Conservation (phyloP, 2,113 vertebrate genomes). For the Zosterops borbonicus region DNA sequence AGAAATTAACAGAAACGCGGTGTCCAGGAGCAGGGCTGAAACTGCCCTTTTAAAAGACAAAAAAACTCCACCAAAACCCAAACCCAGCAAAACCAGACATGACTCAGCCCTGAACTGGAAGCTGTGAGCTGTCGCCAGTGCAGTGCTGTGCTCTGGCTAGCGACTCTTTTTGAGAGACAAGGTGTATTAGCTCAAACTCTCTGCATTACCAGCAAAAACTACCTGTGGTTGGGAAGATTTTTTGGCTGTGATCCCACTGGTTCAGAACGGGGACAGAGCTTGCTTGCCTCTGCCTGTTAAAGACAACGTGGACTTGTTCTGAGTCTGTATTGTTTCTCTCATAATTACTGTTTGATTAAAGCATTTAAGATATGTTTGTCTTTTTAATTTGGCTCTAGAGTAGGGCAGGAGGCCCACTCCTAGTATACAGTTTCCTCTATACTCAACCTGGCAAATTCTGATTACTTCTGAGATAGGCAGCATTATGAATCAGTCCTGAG, state of each 20-base stretch:
- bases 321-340: slow-evolving; percentile 7
- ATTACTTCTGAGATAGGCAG: slow-evolving; percentile 9
- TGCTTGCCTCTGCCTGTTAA: slow-evolving; percentile 51
- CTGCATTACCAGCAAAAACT: background rate
- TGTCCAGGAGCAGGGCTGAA: background rate
- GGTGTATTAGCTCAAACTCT: background rate
- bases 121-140: background rate
- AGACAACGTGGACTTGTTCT: background rate
- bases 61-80: background rate
- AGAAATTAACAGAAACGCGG: background rate
- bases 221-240: background rate
- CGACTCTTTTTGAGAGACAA: background rate
- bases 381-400: slow-evolving; percentile 27
- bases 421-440: background rate
- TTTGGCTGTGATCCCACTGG: background rate
- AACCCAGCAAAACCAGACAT: background rate
- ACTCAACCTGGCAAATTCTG: background rate
- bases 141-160: background rate
- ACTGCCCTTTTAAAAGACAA: background rate
- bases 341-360: slow-evolving; percentile 46
- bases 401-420: background rate
- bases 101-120: slow-evolving; percentile 48
- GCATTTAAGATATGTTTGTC: background rate
- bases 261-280: background rate
- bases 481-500: slow-evolving; percentile 1